phyloP scores from a whole-genome alignment of 2,797 vertebrate species.

The Anguilla anguilla region DNA sequence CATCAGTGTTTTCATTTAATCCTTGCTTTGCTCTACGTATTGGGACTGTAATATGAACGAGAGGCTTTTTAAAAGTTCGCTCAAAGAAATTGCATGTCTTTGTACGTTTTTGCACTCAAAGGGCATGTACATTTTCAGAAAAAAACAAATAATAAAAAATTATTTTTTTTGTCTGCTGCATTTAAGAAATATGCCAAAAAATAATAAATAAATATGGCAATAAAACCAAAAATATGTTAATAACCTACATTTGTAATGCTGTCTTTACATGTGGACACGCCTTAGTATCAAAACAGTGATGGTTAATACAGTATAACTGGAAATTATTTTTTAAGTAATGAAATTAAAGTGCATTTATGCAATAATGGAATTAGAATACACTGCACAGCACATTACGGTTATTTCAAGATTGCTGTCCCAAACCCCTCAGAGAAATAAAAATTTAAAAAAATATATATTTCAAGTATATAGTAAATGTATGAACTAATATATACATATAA shows the following conservation, averaged over 20 bases:
- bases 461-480: background rate
- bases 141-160: background rate
- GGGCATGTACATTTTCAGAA: background rate
- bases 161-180: background rate
- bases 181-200: background rate
- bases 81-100: background rate
- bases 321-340: background rate
- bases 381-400: background rate
- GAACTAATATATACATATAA: too few species aligned
- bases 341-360: background rate
- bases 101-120: background rate
- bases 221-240: background rate
- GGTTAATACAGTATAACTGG: background rate
- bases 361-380: background rate
- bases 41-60: background rate
- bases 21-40: background rate
- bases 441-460: background rate
- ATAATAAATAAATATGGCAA: background rate
- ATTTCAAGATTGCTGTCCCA: background rate
- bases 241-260: background rate
- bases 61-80: background rate
- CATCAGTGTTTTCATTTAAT: background rate
- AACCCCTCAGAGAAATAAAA: background rate
- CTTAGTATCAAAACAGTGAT: background rate
- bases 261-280: background rate